These are phyloP conservation scores for Cyprinodon tularosa DNA, from an alignment of 2,113 vertebrate genomes.

Conservation along the genomic window DNA sequence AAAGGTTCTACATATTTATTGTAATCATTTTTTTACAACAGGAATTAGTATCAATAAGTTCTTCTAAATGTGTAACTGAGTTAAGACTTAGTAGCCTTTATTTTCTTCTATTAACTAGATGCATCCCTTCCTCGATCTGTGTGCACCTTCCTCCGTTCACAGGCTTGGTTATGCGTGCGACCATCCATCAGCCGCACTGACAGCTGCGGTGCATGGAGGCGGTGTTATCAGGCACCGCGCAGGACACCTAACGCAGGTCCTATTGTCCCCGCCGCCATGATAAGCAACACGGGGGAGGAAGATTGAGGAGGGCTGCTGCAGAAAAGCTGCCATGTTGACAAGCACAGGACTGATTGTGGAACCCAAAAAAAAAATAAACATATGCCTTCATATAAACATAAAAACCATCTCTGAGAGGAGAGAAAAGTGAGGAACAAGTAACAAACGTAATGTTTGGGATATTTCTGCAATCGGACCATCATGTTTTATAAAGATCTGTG, in stretches of 20 bases:
- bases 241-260: slow-evolving; percentile 64
- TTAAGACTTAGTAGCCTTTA: neutral
- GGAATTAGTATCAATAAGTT: neutral
- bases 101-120: no score
- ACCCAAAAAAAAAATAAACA: neutral
- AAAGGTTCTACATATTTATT: no score
- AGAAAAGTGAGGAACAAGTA: neutral
- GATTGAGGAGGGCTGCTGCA: slow-evolving; percentile 17
- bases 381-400: neutral
- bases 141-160: neutral
- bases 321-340: slow-evolving; percentile 1
- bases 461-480: neutral
- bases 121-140: slow-evolving; percentile 26
- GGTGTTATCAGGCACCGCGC: slow-evolving; percentile 55
- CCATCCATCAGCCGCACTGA: slow-evolving; percentile 44
- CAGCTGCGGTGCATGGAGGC: slow-evolving; percentile 35
- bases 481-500: neutral
- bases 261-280: slow-evolving; percentile 54
- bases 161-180: neutral
- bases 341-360: neutral
- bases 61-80: neutral
- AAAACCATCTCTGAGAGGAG: no score
- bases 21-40: no score
- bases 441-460: neutral
- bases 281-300: slow-evolving; percentile 37